Conservation (phyloP, 2,888 invertebrate species). For the Patella depressa region DNA sequence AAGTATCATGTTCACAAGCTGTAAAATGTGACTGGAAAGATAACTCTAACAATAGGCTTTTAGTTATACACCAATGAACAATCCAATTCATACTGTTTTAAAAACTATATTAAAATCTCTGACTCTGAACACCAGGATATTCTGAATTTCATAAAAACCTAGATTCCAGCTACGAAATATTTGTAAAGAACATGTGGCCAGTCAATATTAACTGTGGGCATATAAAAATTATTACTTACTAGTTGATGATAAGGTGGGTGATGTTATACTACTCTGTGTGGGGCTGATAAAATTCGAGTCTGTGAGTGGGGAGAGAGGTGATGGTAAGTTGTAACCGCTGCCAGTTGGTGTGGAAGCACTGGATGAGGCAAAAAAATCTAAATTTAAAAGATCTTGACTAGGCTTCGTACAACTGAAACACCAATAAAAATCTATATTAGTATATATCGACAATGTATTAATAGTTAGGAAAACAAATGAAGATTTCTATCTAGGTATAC, state of each 20-base stretch:
- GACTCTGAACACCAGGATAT: no score
- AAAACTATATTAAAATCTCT: no score
- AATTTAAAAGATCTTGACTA: constrained; percentile 84
- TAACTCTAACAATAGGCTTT: no score
- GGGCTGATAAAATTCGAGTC: constrained; percentile 49
- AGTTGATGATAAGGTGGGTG: constrained; percentile 18
- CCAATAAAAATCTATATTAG: constrained; percentile 30
- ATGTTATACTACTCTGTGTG: constrained; percentile 25
- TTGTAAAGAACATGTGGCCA: no score
- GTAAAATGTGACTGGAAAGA: no score
- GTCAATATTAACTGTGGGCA: not conserved
- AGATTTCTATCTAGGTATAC: not conserved
- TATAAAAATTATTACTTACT: constrained; percentile 4
- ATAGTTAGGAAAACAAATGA: constrained; percentile 12
- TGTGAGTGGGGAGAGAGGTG: constrained; percentile 75
- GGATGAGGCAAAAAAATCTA: constrained; percentile 86
- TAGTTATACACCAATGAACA: no score
- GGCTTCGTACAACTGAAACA: constrained; percentile 72
- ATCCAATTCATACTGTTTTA: no score
- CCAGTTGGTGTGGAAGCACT: constrained; percentile 83
- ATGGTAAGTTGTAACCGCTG: constrained; percentile 76
- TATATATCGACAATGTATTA: constrained; percentile 15
- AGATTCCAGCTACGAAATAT: no score
- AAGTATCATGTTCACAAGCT: no score
- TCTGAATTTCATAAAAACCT: no score